A percentile compares a stretch with the other conserved stretches of the same genome.
Evolutionary conservation across 2,888 invertebrate genomes (phyloP).

Genomic region (Trichogramma dendrolimi): DNA sequence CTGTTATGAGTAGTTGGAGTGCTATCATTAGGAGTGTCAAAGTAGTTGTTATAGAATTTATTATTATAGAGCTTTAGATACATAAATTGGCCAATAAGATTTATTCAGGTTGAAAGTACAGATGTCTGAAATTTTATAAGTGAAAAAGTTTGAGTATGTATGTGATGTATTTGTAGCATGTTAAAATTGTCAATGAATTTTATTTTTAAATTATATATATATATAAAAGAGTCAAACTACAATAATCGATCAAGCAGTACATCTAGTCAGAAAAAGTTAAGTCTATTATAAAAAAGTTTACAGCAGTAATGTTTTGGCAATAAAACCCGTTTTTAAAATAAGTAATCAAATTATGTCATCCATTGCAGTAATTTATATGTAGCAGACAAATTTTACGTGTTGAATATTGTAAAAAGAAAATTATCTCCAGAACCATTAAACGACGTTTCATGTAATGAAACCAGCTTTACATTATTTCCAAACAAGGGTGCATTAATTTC

Average conservation of each 20-base stretch:
- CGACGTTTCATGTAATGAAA: not conserved
- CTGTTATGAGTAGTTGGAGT: conserved; percentile 17
- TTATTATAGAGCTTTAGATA: conserved; percentile 23
- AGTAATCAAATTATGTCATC: conserved; percentile 13
- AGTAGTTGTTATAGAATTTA: conserved; percentile 17
- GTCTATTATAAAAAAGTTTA: conserved; percentile 20
- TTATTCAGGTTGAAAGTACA: conserved; percentile 24
- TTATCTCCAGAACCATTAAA: conserved; percentile 2
- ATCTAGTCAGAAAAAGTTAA: conserved; percentile 29
- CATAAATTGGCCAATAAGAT: conserved; percentile 22
- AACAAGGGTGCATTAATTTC: no score
- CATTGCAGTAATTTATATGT: conserved; percentile 17
- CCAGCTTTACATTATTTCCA: no score
- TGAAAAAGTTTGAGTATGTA: conserved; percentile 11
- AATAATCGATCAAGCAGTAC: conserved; percentile 27
- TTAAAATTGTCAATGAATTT: conserved; percentile 22
- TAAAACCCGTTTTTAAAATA: conserved; percentile 22
- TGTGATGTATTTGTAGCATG: conserved; percentile 14
- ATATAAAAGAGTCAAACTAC: conserved; percentile 15
- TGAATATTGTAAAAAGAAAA: not conserved
- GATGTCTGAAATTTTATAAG: conserved; percentile 20
- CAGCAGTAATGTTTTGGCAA: conserved; percentile 26
- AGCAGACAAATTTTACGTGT: conserved; percentile 8
- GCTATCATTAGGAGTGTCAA: conserved; percentile 17
- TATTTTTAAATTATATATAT: conserved; percentile 22